These are phyloP conservation scores for Athalia circularis DNA, from an alignment of 2,888 invertebrate species.

Conservation along the genomic window DNA sequence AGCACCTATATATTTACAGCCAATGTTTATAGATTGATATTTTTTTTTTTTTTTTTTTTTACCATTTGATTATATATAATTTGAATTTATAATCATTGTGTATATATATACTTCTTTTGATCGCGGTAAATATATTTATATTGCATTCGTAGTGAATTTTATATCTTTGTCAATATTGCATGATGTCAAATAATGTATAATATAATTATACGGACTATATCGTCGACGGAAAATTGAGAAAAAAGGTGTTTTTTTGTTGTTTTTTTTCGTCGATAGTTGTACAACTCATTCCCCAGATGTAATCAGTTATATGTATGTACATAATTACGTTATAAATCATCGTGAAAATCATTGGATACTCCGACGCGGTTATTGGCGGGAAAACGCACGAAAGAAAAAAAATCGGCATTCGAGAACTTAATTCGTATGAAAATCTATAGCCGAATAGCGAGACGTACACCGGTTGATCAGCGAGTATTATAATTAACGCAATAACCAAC, in stretches of 20 bases:
- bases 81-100: too few relatives aligned
- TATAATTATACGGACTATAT: slow-evolving; percentile 20
- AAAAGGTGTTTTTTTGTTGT: not conserved
- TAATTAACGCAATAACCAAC: not conserved
- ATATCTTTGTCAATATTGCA: slow-evolving; percentile 36
- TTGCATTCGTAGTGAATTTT: slow-evolving; percentile 6
- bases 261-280: slow-evolving; percentile 11
- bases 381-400: not conserved
- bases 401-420: too few relatives aligned
- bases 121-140: not conserved
- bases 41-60: not conserved
- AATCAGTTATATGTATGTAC: slow-evolving; percentile 29
- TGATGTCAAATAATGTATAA: slow-evolving; percentile 13
- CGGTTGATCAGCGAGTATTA: not conserved
- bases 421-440: too few relatives aligned
- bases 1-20: slow-evolving; percentile 52
- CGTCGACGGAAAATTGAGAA: slow-evolving; percentile 3
- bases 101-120: too few relatives aligned
- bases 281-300: slow-evolving; percentile 34
- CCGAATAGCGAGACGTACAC: too few relatives aligned
- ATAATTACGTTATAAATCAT: slow-evolving; percentile 28
- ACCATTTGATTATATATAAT: not conserved
- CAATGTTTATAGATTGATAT: slow-evolving; percentile 20
- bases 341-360: slow-evolving; percentile 1
- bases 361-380: not conserved